These are phyloP conservation scores for Clytia hemisphaerica DNA, from an alignment of 30 jellyfish, hydroid and myxozoan species.

Conservation along the genomic window DNA sequence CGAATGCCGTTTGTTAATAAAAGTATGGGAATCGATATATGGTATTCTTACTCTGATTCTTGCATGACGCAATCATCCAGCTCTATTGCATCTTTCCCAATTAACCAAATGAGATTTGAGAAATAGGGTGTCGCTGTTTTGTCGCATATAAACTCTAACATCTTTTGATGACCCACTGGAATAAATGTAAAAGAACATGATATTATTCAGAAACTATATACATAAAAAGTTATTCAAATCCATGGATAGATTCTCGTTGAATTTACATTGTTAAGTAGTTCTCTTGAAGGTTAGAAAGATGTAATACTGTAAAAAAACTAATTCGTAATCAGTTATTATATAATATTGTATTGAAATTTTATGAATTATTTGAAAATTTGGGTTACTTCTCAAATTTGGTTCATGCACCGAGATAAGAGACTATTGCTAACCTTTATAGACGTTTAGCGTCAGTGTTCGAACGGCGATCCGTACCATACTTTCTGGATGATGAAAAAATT, in stretches of 20 bases:
- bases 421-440: slow-evolving; percentile 61
- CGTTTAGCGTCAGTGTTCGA: slow-evolving; percentile 77
- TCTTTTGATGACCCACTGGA: slow-evolving; percentile 79
- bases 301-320: not conserved
- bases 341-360: not conserved
- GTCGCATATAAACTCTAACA: slow-evolving; percentile 86
- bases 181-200: not conserved
- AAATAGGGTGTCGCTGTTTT: slow-evolving; percentile 92
- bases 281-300: not conserved
- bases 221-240: too few relatives aligned
- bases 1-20: too few relatives aligned
- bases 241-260: too few relatives aligned
- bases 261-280: not conserved
- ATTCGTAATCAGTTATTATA: not conserved
- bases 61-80: slow-evolving; percentile 86
- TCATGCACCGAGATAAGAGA: not conserved
- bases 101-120: slow-evolving; percentile 84
- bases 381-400: not conserved
- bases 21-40: too few relatives aligned
- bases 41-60: slow-evolving; percentile 74
- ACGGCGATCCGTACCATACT: slow-evolving; percentile 93
- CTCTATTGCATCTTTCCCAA: slow-evolving; percentile 90
- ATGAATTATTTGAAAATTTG: not conserved
- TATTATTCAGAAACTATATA: too few relatives aligned
- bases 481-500: slow-evolving; percentile 83